phyloP scores from a whole-genome alignment of 1,140 invertebrate species.

The Cherax destructor region DNA sequence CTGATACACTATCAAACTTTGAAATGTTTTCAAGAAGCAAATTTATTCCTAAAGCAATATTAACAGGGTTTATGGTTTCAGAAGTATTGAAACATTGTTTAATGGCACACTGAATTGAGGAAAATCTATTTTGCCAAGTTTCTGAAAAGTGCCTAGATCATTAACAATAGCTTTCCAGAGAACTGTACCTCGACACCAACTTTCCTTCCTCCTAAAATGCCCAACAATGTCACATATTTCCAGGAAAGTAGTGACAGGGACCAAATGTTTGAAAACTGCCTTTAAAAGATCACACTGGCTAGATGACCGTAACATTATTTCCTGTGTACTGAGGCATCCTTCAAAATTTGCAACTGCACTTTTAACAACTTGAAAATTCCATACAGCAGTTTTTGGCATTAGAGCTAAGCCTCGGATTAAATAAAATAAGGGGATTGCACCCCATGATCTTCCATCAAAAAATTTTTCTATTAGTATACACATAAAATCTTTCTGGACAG shows the following conservation, averaged over 20 bases:
- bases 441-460: conserved; percentile 48
- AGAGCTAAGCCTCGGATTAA: conserved; percentile 14
- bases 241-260: conserved; percentile 21
- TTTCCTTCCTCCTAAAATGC: conserved; percentile 49
- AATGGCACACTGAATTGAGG: conserved; percentile 6
- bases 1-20: neutral
- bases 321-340: conserved; percentile 54
- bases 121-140: conserved; percentile 7
- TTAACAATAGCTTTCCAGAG: conserved; percentile 28
- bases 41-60: conserved; percentile 31
- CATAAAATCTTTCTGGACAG: neutral
- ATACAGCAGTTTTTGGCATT: conserved; percentile 17
- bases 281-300: conserved; percentile 58
- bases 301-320: conserved; percentile 42
- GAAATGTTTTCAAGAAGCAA: neutral
- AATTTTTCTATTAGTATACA: conserved; percentile 4
- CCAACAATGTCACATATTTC: conserved; percentile 47
- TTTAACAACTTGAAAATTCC: conserved; percentile 36
- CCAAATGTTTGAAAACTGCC: conserved; percentile 38
- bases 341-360: conserved; percentile 41
- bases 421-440: conserved; percentile 59
- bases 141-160: neutral
- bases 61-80: neutral
- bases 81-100: neutral
- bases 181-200: conserved; percentile 41